These are phyloP conservation scores for Masticophis lateralis DNA, from an alignment of 2,797 vertebrate species.

Conservation along the genomic window DNA sequence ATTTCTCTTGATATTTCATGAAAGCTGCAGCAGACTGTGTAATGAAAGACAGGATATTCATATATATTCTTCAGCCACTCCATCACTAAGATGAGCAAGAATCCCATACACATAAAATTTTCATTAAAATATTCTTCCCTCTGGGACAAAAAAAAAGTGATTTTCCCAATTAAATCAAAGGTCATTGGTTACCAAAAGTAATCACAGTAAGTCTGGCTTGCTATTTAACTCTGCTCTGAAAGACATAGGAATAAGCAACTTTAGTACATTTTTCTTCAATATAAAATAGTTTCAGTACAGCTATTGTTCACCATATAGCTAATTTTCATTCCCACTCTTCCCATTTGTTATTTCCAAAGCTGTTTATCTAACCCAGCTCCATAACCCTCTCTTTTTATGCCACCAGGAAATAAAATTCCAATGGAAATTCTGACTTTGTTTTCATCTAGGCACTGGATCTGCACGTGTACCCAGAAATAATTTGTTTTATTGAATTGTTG, in stretches of 20 bases:
- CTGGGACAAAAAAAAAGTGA: neutral
- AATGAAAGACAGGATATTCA: neutral
- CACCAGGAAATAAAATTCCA: constrained; percentile 4
- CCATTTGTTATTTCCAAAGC: neutral
- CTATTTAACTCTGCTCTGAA: neutral
- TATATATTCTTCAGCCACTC: neutral
- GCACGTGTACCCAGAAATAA: constrained; percentile 28
- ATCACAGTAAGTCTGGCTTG: neutral
- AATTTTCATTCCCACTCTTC: neutral
- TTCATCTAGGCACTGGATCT: constrained; percentile 4
- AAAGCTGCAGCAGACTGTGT: neutral
- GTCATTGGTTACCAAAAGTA: neutral
- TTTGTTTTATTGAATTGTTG: neutral
- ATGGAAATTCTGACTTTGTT: constrained; percentile 21
- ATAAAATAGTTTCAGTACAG: neutral
- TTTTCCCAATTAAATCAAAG: neutral
- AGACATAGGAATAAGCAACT: neutral
- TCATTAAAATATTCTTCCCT: neutral
- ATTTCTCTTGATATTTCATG: neutral
- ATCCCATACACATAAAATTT: neutral
- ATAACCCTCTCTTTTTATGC: neutral
- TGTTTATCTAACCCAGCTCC: neutral
- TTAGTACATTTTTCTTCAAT: neutral
- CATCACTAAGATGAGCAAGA: neutral
- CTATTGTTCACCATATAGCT: neutral